Evolutionary conservation across 2,113 vertebrate species (phyloP), one percentile per base, ranked within the genome.

Genomic region (Triplophysa siluroides): DNA sequence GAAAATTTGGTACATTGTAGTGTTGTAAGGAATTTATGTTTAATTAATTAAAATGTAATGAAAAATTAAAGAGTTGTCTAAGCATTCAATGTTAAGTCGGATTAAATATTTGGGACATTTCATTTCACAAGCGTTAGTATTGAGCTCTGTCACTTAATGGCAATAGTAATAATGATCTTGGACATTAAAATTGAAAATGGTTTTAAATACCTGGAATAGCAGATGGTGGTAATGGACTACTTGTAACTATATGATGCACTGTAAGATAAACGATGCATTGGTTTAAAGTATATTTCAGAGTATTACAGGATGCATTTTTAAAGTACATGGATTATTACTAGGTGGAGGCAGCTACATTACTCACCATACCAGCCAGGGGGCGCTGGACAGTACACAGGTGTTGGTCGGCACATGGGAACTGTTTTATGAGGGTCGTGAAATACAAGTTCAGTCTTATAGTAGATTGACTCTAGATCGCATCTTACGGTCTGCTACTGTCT

Each of bases 191-290:
- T 38, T 38, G 23, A 45, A 69, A 65, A 52, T 2, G 41, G 64
- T 9, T 82, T 56, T 1, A 61, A 71, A 78, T 86, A 93, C 93
- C 93, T 92, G 89, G 74, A 78, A 85, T 23, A 38, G 89, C 87
- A 0, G 91, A 86, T 64, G 93, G 93, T 47, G 91, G 93, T 70
- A 90, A 90, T 19, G 93, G 93, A 73, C 87, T 94, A 85, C 93
- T 91, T 56, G 93, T 93, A 81, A 94, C 91, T 9, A 94, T 84
- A 83, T 94, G 93, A 87, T 94, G 93, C 84, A 94, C 93, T 94
- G 87, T 14, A 89, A 86, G 61, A 83, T 2, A 79, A 82, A 86
- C 7, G 3, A 43, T 73, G 21, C 3, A 8, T 11, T 70, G 58
- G 61, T 83, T 58, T 19, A 9, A 18, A 71, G n/a, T 18, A 61